phyloP scores from a whole-genome alignment of 1,140 invertebrate genomes.

The Drosophila hydei region DNA sequence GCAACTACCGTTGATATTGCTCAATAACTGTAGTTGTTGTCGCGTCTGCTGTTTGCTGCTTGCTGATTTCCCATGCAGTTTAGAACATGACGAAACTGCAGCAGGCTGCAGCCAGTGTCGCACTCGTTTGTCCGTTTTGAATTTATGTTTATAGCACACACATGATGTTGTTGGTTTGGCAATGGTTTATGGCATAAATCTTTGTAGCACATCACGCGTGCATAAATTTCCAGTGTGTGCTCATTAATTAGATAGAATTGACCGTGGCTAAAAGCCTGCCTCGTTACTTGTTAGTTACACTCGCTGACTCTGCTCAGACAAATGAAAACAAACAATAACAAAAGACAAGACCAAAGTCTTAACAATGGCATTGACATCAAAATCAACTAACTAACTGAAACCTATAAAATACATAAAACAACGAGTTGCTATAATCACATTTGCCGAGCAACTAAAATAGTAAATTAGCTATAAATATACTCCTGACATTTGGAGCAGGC shows the following conservation, averaged over 20 bases:
- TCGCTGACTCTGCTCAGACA: conserved; percentile 36
- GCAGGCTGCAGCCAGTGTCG: not conserved
- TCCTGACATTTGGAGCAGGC: conserved; percentile 10
- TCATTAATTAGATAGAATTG: conserved; percentile 55
- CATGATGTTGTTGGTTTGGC: conserved; percentile 7
- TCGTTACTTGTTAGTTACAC: conserved; percentile 60
- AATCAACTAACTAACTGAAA: conserved; percentile 20
- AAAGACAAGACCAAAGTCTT: conserved; percentile 21
- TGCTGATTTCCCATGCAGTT: conserved; percentile 12
- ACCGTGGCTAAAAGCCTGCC: conserved; percentile 14
- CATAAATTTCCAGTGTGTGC: conserved; percentile 45
- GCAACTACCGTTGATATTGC: conserved; percentile 35
- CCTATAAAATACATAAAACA: not conserved
- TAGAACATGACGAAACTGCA: conserved; percentile 11
- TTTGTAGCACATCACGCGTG: conserved; percentile 38
- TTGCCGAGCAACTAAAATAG: not conserved
- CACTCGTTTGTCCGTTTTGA: conserved; percentile 6
- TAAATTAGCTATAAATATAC: conserved; percentile 1
- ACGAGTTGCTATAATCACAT: not conserved
- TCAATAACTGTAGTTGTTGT: conserved; percentile 9
- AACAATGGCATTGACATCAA: conserved; percentile 75
- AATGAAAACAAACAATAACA: conserved; percentile 13
- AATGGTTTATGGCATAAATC: conserved; percentile 13
- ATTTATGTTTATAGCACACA: conserved; percentile 23
- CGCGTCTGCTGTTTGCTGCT: not conserved